phyloP scores from a whole-genome alignment of 2,797 vertebrate genomes.

The Vultur gryphus region DNA sequence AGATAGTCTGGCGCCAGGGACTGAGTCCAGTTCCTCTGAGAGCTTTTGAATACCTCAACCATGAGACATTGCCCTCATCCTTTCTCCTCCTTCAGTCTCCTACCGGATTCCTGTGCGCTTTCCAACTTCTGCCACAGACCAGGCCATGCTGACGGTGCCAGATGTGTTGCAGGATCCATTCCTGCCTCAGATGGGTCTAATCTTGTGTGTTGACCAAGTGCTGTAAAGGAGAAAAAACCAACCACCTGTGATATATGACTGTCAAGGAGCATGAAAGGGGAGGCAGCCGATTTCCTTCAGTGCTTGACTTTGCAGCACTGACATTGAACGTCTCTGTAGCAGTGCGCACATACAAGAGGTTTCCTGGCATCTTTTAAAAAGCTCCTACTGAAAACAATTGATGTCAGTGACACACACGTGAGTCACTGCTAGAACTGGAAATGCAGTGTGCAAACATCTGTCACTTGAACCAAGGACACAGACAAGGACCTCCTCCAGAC shows the following conservation, averaged over 20 bases:
- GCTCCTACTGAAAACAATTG: not conserved
- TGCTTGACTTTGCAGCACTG: not conserved
- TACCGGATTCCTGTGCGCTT: fast-evolving
- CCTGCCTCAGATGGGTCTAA: not conserved
- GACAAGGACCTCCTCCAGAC: not conserved
- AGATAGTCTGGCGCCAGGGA: not conserved
- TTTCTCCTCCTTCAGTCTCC: not conserved
- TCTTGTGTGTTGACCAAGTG: not conserved
- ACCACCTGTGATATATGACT: not conserved
- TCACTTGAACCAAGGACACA: not conserved
- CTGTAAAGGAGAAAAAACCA: not conserved
- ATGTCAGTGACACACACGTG: fast-evolving
- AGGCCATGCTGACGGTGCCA: not conserved
- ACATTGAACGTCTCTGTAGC: not conserved
- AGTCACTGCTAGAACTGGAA: not conserved
- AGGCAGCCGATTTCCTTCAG: not conserved
- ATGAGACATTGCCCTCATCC: not conserved
- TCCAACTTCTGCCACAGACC: not conserved
- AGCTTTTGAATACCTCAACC: not conserved
- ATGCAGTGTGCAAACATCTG: not conserved
- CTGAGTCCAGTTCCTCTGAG: not conserved
- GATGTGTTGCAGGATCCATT: fast-evolving
- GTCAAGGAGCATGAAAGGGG: not conserved
- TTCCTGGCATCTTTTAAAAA: not conserved
- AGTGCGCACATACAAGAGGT: not conserved